These are phyloP conservation scores for Trichosurus vulpecula DNA, from an alignment of 2,797 vertebrate genomes.

Conservation along the genomic window DNA sequence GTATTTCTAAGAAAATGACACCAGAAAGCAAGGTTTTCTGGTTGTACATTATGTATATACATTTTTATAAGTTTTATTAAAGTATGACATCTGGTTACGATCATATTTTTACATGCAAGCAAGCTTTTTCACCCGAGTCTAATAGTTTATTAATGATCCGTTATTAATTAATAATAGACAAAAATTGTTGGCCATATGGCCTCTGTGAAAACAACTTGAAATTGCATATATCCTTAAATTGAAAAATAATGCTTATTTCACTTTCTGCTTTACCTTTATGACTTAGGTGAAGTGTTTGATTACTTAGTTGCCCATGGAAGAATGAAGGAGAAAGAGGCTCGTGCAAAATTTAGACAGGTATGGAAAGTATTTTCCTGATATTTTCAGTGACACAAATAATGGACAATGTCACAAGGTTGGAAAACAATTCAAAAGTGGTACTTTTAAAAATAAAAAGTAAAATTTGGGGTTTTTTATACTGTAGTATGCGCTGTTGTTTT, in stretches of 20 bases:
- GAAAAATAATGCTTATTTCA: slow-evolving; percentile 65
- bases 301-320: slow-evolving; percentile 97
- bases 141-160: slow-evolving; percentile 23
- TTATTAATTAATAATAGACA: slow-evolving; percentile 35
- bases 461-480: slow-evolving; percentile 19
- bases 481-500: background rate
- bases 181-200: slow-evolving; percentile 48
- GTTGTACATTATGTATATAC: slow-evolving; percentile 51
- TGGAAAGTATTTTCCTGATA: slow-evolving; percentile 79
- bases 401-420: background rate
- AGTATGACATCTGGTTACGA: slow-evolving; percentile 23
- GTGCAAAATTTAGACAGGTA: slow-evolving; percentile 99
- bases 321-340: slow-evolving; percentile 98
- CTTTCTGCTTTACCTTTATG: slow-evolving; percentile 71
- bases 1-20: slow-evolving; percentile 59
- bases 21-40: slow-evolving; percentile 49
- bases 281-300: slow-evolving; percentile 95
- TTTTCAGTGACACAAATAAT: slow-evolving; percentile 55
- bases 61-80: slow-evolving; percentile 57
- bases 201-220: slow-evolving; percentile 59
- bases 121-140: slow-evolving; percentile 23
- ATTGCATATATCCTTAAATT: slow-evolving; percentile 56
- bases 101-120: slow-evolving; percentile 39
- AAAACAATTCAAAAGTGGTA: slow-evolving; percentile 12
- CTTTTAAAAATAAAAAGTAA: slow-evolving; percentile 55